These are phyloP conservation scores for Pocillopora damicornis DNA, from an alignment of 64 coral and sea anemone genomes.

Conservation along the genomic window DNA sequence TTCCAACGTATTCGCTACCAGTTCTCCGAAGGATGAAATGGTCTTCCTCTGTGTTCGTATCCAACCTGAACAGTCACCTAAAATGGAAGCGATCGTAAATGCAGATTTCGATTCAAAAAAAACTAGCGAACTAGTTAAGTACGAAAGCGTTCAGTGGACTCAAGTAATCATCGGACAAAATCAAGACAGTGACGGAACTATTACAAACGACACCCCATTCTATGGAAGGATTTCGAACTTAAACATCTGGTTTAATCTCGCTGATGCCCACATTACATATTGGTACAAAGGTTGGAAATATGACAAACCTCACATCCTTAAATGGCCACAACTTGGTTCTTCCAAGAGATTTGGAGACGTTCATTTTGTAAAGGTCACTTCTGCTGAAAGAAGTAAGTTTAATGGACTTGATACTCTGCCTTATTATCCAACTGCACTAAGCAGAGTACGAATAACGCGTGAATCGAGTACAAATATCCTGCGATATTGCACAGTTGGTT, in stretches of 20 bases:
- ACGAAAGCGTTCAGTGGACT: not conserved
- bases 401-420: not conserved
- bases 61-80: not conserved
- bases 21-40: not conserved
- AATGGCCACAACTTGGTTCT: not conserved
- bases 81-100: not conserved
- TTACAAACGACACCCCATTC: not conserved
- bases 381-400: not conserved
- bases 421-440: too few species aligned
- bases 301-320: not conserved
- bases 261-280: too few species aligned
- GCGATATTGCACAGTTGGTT: too few species aligned
- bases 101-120: not conserved
- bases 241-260: not conserved
- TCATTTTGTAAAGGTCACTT: not conserved
- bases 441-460: too few species aligned
- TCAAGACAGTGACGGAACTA: too few species aligned
- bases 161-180: not conserved
- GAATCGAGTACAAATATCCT: too few species aligned
- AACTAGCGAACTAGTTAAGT: not conserved
- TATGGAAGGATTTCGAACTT: not conserved
- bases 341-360: slow-evolving; percentile 2
- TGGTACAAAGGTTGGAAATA: not conserved
- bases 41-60: not conserved
- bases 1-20: not conserved